These are phyloP conservation scores for Rhineura floridana DNA, from an alignment of 2,113 vertebrate species.

Conservation along the genomic window DNA sequence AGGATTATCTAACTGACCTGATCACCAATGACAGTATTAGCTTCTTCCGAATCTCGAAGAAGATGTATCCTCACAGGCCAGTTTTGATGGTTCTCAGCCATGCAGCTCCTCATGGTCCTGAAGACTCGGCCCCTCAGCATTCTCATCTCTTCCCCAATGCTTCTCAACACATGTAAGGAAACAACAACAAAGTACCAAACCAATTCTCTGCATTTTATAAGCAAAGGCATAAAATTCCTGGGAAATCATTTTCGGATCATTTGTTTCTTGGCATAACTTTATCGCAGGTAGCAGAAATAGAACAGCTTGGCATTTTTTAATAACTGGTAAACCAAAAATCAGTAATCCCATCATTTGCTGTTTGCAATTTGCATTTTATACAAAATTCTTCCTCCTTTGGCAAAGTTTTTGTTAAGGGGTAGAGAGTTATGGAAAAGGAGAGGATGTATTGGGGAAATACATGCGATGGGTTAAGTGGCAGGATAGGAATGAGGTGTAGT, in stretches of 20 bases:
- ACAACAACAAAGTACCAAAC: not conserved
- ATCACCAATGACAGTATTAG: conserved; percentile 96
- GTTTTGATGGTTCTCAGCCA: conserved; percentile 97
- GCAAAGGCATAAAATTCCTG: conserved; percentile 2
- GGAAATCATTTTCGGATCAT: not conserved
- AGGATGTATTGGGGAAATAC: not conserved
- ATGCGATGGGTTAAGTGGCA: not conserved
- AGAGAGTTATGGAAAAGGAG: not conserved
- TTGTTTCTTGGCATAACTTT: not conserved
- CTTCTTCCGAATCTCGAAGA: conserved; percentile 95
- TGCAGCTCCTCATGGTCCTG: conserved; percentile 93
- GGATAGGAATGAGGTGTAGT: not conserved
- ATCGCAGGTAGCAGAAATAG: not conserved
- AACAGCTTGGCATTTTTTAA: conserved; percentile 13
- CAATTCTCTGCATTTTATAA: conserved; percentile 40
- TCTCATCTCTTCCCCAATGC: conserved; percentile 91
- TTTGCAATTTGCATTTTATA: not conserved
- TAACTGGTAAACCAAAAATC: too few relatives aligned
- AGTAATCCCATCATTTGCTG: not conserved
- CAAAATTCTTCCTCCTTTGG: not conserved
- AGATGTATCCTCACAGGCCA: conserved; percentile 92
- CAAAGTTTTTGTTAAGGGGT: not conserved
- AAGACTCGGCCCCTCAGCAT: conserved; percentile 96
- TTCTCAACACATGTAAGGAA: conserved; percentile 95
- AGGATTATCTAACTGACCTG: conserved; percentile 97